These are phyloP conservation scores for Stictocephala bisonia DNA, from an alignment of 2,888 invertebrate genomes.

Conservation along the genomic window DNA sequence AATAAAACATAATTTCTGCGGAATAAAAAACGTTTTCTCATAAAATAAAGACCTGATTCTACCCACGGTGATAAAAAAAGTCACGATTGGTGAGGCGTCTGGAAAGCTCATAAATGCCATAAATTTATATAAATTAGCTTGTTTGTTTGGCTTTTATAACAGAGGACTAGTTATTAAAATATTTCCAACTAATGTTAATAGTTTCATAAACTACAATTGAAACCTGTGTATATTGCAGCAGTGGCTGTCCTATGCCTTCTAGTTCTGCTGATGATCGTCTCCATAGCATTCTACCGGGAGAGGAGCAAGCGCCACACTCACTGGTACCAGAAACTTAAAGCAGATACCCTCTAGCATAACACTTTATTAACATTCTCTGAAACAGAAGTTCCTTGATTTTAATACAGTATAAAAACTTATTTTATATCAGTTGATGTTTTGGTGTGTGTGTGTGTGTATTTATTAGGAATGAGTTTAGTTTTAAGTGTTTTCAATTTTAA, in stretches of 20 bases:
- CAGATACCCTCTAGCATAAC: conserved; percentile 50
- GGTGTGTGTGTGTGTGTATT: not conserved
- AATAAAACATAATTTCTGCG: too few relatives aligned
- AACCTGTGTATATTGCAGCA: conserved; percentile 52
- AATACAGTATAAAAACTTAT: not conserved
- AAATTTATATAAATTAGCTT: too few relatives aligned
- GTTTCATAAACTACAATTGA: too few relatives aligned
- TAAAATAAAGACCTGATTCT: too few relatives aligned
- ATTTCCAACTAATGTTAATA: too few relatives aligned
- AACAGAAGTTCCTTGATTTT: not conserved
- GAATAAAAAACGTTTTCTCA: too few relatives aligned
- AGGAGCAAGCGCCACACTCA: conserved; percentile 49
- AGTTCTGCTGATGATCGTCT: conserved; percentile 51
- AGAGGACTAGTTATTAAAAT: too few relatives aligned
- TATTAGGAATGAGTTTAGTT: not conserved
- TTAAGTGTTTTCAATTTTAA: not conserved
- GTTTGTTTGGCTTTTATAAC: too few relatives aligned
- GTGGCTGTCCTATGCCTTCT: conserved; percentile 52
- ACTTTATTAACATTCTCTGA: not conserved
- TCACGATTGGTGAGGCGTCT: too few relatives aligned
- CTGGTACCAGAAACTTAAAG: conserved; percentile 54
- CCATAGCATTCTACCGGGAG: conserved; percentile 51
- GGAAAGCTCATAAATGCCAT: too few relatives aligned
- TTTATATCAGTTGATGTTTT: not conserved
- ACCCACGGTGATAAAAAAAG: too few relatives aligned